Percentiles rank a stretch among this genome's conserved stretches.
These are phyloP conservation scores for Protonemura montana DNA, from an alignment of 2,888 invertebrate genomes.

Conservation along the genomic window DNA sequence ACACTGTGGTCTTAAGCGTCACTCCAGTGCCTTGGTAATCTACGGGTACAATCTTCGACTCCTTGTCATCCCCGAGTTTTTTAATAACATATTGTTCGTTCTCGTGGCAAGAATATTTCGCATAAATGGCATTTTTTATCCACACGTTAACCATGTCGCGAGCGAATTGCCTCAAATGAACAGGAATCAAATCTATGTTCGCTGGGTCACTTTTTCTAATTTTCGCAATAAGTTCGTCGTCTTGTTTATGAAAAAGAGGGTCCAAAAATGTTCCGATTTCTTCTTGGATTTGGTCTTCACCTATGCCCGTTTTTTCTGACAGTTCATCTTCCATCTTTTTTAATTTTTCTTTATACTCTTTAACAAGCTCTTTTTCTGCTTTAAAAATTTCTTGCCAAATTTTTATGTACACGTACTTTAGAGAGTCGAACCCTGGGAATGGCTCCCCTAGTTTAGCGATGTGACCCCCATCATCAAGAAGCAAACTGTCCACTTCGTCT, in stretches of 20 bases:
- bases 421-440: slow-evolving; percentile 9
- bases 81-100: not conserved
- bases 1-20: not conserved
- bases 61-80: not conserved
- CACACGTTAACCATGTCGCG: not conserved
- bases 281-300: too few species aligned
- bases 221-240: too few species aligned
- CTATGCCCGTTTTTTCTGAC: too few species aligned
- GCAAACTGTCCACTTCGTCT: slow-evolving; percentile 25
- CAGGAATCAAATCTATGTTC: not conserved
- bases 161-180: not conserved
- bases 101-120: not conserved
- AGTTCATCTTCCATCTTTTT: too few species aligned
- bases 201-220: too few species aligned
- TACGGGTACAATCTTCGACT: not conserved
- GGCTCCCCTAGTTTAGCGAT: not conserved
- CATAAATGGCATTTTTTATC: not conserved
- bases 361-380: not conserved
- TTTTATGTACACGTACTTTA: not conserved
- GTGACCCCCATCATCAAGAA: not conserved
- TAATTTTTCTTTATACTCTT: too few species aligned
- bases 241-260: too few species aligned
- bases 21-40: not conserved
- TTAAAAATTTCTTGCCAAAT: slow-evolving; percentile 4
- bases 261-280: too few species aligned